Percentiles rank a stretch among this genome's conserved stretches.
Evolutionary conservation across 2,888 invertebrate species (phyloP).

Genomic region (Brachycybe producta): DNA sequence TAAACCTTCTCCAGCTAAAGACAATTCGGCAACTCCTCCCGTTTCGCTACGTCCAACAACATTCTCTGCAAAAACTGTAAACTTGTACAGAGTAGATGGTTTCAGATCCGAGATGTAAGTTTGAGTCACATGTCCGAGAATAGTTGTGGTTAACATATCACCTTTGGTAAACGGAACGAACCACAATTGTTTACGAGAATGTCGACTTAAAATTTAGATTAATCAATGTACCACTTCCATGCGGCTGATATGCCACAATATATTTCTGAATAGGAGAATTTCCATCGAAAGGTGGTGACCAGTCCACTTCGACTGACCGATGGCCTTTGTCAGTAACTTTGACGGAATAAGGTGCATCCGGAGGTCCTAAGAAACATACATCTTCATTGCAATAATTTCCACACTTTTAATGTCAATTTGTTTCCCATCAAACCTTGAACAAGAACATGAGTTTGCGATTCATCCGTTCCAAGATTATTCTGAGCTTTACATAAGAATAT

Average conservation of each 20-base stretch:
- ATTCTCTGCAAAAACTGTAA: constrained; percentile 14
- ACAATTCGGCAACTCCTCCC: not conserved
- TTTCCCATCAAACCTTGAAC: constrained; percentile 10
- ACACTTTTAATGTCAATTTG: not conserved
- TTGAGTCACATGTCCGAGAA: not conserved
- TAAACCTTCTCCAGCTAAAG: constrained; percentile 15
- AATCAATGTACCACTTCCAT: constrained; percentile 1
- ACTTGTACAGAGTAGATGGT: constrained; percentile 8
- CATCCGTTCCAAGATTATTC: constrained; percentile 7
- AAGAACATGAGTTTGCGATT: constrained; percentile 2
- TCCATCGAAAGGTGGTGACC: constrained; percentile 13
- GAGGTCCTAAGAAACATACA: constrained; percentile 10
- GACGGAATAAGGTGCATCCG: constrained; percentile 10
- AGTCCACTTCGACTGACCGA: constrained; percentile 2
- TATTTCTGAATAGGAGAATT: constrained; percentile 8
- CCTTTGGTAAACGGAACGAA: too few species aligned
- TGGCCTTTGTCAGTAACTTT: constrained; percentile 6
- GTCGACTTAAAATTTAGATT: too few species aligned
- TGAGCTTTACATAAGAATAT: constrained; percentile 2
- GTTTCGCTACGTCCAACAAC: constrained; percentile 5
- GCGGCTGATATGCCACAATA: constrained; percentile 1
- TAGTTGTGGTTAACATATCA: constrained; percentile 1
- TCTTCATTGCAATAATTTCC: not conserved
- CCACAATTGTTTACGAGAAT: too few species aligned
- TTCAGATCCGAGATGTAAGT: not conserved